These are phyloP conservation scores for Coracias cyanogaster DNA, from an alignment of 2,797 vertebrate species.

Conservation along the genomic window DNA sequence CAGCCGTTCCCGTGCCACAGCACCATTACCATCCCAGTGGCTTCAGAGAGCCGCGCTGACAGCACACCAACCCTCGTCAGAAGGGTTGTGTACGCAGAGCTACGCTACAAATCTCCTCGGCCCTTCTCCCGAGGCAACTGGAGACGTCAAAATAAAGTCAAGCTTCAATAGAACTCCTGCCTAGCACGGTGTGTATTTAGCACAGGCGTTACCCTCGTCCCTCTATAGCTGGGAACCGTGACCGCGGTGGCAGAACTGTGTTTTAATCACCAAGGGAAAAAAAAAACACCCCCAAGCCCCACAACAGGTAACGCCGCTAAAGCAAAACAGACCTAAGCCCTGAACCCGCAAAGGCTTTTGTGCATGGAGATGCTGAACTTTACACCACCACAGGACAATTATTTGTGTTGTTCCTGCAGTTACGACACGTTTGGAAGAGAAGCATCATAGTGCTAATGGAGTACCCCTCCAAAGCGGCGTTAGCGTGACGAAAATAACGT, in stretches of 20 bases:
- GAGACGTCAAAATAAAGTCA: constrained; percentile 4
- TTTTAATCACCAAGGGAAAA: constrained; percentile 12
- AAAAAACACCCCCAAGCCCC: neutral
- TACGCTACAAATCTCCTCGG: neutral
- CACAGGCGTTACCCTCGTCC: neutral
- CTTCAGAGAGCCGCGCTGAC: neutral
- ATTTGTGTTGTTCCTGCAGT: neutral
- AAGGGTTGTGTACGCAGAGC: neutral
- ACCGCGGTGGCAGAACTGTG: neutral
- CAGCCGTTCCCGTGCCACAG: neutral
- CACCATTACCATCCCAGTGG: neutral
- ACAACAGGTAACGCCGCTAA: neutral
- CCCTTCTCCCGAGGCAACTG: constrained; percentile 7
- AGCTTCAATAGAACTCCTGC: constrained; percentile 19
- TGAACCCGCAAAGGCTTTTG: neutral
- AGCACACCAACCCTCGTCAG: neutral
- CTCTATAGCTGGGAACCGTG: neutral
- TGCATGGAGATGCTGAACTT: neutral
- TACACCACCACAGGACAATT: neutral
- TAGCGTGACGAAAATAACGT: neutral
- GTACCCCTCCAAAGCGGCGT: neutral
- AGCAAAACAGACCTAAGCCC: neutral
- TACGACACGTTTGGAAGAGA: neutral
- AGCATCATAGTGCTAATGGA: neutral
- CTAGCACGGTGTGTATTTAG: neutral